Evolutionary conservation across 2,113 vertebrate genomes (phyloP).

Genomic region (Colinus virginianus): DNA sequence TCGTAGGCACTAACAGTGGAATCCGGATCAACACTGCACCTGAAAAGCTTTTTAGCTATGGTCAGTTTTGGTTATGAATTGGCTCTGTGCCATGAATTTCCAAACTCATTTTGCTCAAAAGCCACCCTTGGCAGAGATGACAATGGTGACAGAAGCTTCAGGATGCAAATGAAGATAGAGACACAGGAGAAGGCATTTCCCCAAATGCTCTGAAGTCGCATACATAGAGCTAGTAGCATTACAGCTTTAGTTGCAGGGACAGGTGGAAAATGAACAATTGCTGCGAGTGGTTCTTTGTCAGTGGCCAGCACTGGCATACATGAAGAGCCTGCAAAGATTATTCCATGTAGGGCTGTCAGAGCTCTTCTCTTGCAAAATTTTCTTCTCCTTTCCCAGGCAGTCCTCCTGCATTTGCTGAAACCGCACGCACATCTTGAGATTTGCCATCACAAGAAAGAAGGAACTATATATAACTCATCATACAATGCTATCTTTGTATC

Average conservation of each 20-base stretch:
- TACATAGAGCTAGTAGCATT: neutral
- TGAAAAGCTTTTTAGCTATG: neutral
- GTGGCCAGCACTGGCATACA: neutral
- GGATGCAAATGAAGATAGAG: neutral
- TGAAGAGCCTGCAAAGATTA: constrained; percentile 24
- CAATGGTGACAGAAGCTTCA: neutral
- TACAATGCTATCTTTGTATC: neutral
- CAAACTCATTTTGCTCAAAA: neutral
- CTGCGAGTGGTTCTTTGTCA: constrained; percentile 35
- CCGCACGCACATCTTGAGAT: neutral
- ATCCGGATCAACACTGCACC: accelerated
- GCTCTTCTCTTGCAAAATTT: neutral
- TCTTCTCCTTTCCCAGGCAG: neutral
- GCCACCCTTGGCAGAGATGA: neutral
- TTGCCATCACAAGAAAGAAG: constrained; percentile 7
- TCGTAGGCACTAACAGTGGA: neutral
- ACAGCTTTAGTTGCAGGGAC: constrained; percentile 18
- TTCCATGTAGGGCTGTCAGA: neutral
- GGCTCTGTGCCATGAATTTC: neutral
- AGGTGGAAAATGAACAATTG: constrained; percentile 56
- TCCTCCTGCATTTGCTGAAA: constrained; percentile 8
- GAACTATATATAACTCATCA: constrained; percentile 20
- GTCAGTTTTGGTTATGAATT: neutral
- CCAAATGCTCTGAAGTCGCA: neutral
- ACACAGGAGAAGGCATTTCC: neutral